These are phyloP conservation scores for Caenorhabditis panamensis DNA, from an alignment of 2,888 invertebrate genomes.

Conservation along the genomic window DNA sequence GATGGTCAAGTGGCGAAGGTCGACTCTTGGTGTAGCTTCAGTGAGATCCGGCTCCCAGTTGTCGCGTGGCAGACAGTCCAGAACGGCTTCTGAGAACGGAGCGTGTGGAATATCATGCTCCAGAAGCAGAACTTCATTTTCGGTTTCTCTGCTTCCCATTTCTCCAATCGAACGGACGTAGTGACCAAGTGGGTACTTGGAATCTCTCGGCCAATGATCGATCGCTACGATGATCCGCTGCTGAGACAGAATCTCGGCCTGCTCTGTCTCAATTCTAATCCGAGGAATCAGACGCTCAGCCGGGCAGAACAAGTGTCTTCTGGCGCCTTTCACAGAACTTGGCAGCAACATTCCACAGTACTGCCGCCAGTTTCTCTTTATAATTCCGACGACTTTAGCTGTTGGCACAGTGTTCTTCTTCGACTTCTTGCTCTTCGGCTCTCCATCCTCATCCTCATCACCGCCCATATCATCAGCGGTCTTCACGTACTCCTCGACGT, in stretches of 20 bases:
- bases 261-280: slow-evolving; percentile 88
- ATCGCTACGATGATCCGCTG: slow-evolving; percentile 93
- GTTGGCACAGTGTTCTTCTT: slow-evolving; percentile 84
- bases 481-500: slow-evolving; percentile 66
- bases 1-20: slow-evolving; percentile 90
- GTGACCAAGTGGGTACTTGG: slow-evolving; percentile 85
- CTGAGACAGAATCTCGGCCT: slow-evolving; percentile 83
- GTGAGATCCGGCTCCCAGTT: slow-evolving; percentile 81
- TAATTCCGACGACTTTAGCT: slow-evolving; percentile 92
- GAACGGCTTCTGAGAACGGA: slow-evolving; percentile 94
- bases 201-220: slow-evolving; percentile 92
- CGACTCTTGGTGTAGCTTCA: slow-evolving; percentile 85
- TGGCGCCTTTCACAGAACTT: slow-evolving; percentile 78
- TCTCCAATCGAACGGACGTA: slow-evolving; percentile 92
- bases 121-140: slow-evolving; percentile 93
- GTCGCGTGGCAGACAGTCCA: slow-evolving; percentile 90
- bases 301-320: slow-evolving; percentile 92
- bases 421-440: slow-evolving; percentile 65
- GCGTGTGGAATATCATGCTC: slow-evolving; percentile 98
- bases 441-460: slow-evolving; percentile 66
- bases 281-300: slow-evolving; percentile 95
- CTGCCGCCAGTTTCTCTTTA: slow-evolving; percentile 95
- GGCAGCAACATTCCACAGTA: slow-evolving; percentile 96
- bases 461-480: slow-evolving; percentile 74
- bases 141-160: slow-evolving; percentile 94